These are phyloP conservation scores for Chaetogeoica ovagalla DNA, from an alignment of 2,888 invertebrate species.

Conservation along the genomic window DNA sequence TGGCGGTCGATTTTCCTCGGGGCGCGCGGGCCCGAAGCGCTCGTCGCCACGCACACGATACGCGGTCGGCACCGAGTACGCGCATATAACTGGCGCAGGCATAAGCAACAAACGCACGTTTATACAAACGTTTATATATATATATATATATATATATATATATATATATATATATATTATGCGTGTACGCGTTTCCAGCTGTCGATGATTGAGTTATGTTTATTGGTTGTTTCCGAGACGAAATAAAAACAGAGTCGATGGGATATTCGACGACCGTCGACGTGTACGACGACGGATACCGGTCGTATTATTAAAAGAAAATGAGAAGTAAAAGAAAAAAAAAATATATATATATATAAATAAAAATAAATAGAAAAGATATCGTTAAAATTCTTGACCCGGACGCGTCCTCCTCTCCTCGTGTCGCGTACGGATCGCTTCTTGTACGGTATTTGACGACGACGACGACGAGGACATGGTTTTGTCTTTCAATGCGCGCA, in stretches of 20 bases:
- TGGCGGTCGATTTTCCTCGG: too few species aligned
- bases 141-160: too few species aligned
- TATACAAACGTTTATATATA: too few species aligned
- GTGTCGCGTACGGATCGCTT: background rate
- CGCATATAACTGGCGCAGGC: too few species aligned
- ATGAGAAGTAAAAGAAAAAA: background rate
- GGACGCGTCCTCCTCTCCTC: conserved; percentile 3
- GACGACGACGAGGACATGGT: too few species aligned
- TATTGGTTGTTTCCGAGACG: conserved; percentile 30
- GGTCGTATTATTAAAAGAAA: background rate
- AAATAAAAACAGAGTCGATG: conserved; percentile 5
- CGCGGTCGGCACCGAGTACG: too few species aligned
- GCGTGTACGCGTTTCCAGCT: background rate
- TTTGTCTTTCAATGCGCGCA: background rate
- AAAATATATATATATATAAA: background rate
- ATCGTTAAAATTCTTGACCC: conserved; percentile 52
- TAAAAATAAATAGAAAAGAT: conserved; percentile 10
- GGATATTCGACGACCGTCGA: background rate
- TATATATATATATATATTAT: too few species aligned
- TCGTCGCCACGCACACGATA: too few species aligned
- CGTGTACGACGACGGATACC: conserved; percentile 1
- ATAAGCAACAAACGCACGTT: too few species aligned
- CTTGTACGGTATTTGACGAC: background rate
- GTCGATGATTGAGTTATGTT: conserved; percentile 49
- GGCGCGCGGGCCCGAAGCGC: too few species aligned